Evolutionary conservation across 2,888 invertebrate genomes (phyloP).

Genomic region (Candidula unifasciata): DNA sequence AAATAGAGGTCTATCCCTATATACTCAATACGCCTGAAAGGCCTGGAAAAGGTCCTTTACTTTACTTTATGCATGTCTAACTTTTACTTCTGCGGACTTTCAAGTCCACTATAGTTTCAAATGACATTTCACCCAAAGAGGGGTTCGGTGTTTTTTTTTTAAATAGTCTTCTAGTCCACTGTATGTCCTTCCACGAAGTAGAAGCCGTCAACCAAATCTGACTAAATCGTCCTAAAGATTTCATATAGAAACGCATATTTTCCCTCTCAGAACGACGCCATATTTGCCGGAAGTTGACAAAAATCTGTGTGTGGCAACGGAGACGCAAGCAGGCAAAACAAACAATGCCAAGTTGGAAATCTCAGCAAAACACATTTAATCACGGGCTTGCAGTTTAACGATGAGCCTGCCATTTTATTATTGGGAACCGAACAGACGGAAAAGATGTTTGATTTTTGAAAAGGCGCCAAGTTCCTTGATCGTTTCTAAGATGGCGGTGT

Average conservation of each 20-base stretch:
- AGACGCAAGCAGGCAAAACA: slow-evolving; percentile 26
- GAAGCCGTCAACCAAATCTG: too few species aligned
- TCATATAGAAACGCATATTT: slow-evolving; percentile 34
- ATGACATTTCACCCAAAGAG: too few species aligned
- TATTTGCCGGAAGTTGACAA: slow-evolving; percentile 37
- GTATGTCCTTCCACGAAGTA: too few species aligned
- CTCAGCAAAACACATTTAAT: slow-evolving; percentile 36
- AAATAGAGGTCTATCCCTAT: too few species aligned
- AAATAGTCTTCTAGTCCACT: too few species aligned
- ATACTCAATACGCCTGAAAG: too few species aligned
- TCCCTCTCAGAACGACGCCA: slow-evolving; percentile 13
- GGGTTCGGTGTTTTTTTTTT: too few species aligned
- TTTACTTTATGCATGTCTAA: too few species aligned
- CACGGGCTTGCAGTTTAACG: slow-evolving; percentile 11
- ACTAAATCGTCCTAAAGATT: too few species aligned
- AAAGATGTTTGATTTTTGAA: slow-evolving; percentile 40
- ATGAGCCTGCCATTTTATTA: background rate
- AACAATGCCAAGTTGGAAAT: slow-evolving; percentile 43
- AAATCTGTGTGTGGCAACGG: slow-evolving; percentile 40
- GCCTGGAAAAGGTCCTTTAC: too few species aligned
- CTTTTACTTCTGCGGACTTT: too few species aligned
- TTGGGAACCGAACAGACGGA: background rate
- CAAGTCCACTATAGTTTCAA: too few species aligned
- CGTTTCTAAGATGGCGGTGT: slow-evolving; percentile 21
- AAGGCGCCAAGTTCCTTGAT: slow-evolving; percentile 39